Evolutionary conservation across 2,797 vertebrate species (phyloP).

Genomic region (Sebastes steindachneri): DNA sequence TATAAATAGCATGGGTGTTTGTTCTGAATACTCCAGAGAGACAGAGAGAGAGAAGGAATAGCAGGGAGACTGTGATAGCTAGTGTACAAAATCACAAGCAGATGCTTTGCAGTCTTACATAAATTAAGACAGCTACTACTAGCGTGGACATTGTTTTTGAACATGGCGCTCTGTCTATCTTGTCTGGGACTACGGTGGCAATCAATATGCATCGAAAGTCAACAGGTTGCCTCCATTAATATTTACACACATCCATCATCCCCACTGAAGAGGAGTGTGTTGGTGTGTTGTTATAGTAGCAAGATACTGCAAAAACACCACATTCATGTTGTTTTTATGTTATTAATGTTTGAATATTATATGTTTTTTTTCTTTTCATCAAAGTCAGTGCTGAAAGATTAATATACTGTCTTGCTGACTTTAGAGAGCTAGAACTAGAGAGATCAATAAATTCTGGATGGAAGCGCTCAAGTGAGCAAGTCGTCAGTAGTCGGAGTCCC

Average conservation of each 20-base stretch:
- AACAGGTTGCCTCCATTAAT: not conserved
- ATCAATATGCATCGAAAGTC: not conserved
- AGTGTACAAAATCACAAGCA: constrained; percentile 2
- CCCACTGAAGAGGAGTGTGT: not conserved
- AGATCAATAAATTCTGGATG: not conserved
- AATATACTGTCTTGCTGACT: not conserved
- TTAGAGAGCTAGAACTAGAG: not conserved
- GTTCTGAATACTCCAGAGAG: constrained; percentile 65
- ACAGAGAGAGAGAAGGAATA: constrained; percentile 4
- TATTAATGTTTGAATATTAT: not conserved
- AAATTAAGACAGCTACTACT: not conserved
- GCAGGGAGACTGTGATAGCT: constrained; percentile 8
- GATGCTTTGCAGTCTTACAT: not conserved
- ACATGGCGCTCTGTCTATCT: not conserved
- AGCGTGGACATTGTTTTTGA: not conserved
- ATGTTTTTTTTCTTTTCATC: not conserved
- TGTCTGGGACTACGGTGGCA: not conserved
- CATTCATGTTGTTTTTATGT: not conserved
- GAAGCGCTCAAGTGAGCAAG: not conserved
- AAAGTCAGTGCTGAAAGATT: not conserved
- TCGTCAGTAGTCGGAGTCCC: not conserved
- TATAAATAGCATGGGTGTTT: constrained; percentile 76
- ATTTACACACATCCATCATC: not conserved
- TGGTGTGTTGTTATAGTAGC: no score
- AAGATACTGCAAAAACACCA: not conserved